Conservation (phyloP, 2,888 invertebrate genomes). For the Labia minor region DNA sequence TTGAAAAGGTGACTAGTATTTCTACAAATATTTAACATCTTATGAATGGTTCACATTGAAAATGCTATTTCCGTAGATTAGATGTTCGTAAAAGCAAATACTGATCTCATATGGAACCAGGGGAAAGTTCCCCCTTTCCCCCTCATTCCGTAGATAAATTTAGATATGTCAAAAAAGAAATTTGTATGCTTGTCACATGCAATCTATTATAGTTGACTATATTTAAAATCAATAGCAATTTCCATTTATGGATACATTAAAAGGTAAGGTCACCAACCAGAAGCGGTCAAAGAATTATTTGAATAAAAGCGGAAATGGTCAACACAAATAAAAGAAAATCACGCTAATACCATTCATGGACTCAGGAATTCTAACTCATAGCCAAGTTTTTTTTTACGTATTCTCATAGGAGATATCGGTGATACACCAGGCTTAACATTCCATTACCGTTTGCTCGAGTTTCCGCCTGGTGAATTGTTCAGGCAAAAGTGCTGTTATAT, state of each 20-base stretch:
- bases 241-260: neutral
- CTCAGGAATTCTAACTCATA: no score
- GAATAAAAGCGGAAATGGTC: neutral
- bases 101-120: neutral
- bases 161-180: slow-evolving; percentile 3
- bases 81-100: neutral
- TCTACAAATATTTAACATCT: neutral
- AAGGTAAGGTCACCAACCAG: neutral
- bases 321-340: neutral
- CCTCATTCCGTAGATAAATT: neutral
- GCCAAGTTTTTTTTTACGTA: no score
- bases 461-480: no score
- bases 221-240: neutral
- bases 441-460: no score
- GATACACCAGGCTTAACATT: no score
- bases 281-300: neutral
- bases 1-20: neutral
- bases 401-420: no score
- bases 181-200: neutral
- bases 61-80: slow-evolving; percentile 3
- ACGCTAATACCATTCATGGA: no score
- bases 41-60: slow-evolving; percentile 13
- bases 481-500: no score
- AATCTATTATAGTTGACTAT: neutral
- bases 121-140: neutral